phyloP scores from a whole-genome alignment of 2,888 invertebrate genomes.

The Oligia strigilis region DNA sequence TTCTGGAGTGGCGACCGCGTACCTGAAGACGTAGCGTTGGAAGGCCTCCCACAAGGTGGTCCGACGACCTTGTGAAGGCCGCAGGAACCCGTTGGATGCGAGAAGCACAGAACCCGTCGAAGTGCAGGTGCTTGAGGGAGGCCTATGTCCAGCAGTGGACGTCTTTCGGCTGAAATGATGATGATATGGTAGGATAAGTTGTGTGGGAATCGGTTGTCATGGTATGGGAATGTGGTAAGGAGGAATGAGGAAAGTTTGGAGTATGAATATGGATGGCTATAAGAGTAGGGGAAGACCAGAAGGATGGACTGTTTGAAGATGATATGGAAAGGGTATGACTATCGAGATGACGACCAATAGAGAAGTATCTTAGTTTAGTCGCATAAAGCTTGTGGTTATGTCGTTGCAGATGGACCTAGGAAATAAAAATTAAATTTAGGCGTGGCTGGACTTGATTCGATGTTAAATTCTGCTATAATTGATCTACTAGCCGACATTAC shows the following conservation, averaged over 20 bases:
- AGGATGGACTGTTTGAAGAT: background rate
- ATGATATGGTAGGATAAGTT: background rate
- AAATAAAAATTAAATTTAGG: slow-evolving; percentile 57
- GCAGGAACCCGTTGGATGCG: too few relatives aligned
- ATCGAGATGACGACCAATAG: background rate
- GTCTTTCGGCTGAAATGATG: too few relatives aligned
- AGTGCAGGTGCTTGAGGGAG: too few relatives aligned
- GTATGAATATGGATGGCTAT: background rate
- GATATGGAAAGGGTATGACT: background rate
- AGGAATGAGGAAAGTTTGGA: background rate
- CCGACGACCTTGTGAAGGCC: too few relatives aligned
- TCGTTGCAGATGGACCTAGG: slow-evolving; percentile 49
- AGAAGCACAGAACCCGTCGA: too few relatives aligned
- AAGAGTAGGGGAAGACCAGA: background rate
- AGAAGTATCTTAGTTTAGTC: slow-evolving; percentile 75
- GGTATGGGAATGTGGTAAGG: too few relatives aligned
- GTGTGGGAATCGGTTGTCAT: background rate
- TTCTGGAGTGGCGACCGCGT: too few relatives aligned
- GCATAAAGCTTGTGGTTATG: slow-evolving; percentile 46
- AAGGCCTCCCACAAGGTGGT: too few relatives aligned
- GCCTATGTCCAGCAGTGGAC: too few relatives aligned
- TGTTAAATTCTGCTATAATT: slow-evolving; percentile 72
- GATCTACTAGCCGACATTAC: slow-evolving; percentile 91
- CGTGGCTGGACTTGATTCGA: slow-evolving; percentile 33
- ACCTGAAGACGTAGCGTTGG: too few relatives aligned